These are phyloP conservation scores for Ormyrus rosae DNA, from an alignment of 2,888 invertebrate genomes.

Conservation along the genomic window DNA sequence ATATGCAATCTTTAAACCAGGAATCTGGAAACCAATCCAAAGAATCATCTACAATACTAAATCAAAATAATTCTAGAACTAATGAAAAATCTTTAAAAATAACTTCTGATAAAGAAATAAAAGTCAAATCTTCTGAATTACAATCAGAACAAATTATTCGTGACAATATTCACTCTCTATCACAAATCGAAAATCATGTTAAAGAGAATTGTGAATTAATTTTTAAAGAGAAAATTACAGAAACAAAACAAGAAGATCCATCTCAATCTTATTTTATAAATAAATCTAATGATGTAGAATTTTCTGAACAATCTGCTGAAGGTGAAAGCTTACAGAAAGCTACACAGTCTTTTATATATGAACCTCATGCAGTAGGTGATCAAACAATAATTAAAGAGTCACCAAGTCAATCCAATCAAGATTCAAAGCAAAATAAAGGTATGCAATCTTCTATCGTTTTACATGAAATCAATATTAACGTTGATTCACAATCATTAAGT, in stretches of 20 bases:
- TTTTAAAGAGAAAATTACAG: slow-evolving; percentile 62
- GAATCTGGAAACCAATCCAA: not conserved
- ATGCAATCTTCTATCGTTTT: slow-evolving; percentile 66
- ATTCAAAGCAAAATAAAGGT: slow-evolving; percentile 65
- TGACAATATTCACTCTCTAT: not conserved
- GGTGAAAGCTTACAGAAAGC: slow-evolving; percentile 69
- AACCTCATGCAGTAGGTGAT: slow-evolving; percentile 67
- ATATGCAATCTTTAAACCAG: slow-evolving; percentile 58
- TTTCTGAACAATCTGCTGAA: slow-evolving; percentile 71
- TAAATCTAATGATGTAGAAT: slow-evolving; percentile 64
- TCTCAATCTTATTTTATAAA: slow-evolving; percentile 70
- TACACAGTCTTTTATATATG: slow-evolving; percentile 67
- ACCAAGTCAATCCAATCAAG: slow-evolving; percentile 69
- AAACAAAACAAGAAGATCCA: slow-evolving; percentile 68
- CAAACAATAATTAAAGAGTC: slow-evolving; percentile 63
- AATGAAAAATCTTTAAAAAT: no score
- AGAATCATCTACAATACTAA: not conserved
- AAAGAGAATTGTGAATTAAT: not conserved
- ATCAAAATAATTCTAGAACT: no score
- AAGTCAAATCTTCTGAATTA: no score
- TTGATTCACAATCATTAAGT: slow-evolving; percentile 71
- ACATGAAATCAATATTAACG: slow-evolving; percentile 64
- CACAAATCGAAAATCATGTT: not conserved
- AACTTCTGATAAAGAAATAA: no score
- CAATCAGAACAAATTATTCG: no score